These are phyloP conservation scores for Bilobella aurantiaca DNA, from an alignment of 1,140 invertebrate genomes.

Conservation along the genomic window DNA sequence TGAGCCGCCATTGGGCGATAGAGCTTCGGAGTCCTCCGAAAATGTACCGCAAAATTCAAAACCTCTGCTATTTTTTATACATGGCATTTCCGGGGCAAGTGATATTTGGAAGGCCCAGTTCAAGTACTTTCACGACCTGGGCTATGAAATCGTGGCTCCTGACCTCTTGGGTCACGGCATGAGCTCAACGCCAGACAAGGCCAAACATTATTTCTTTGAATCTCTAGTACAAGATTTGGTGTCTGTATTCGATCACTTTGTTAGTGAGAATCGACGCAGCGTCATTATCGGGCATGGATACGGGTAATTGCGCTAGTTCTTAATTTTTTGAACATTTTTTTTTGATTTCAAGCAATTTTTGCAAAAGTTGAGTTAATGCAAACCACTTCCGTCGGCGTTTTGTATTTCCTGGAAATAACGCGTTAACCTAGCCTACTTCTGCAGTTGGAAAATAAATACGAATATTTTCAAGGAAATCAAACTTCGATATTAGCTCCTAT, in stretches of 20 bases:
- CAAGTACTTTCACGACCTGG: slow-evolving; percentile 50
- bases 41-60: too few relatives aligned
- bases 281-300: slow-evolving; percentile 53
- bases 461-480: too few relatives aligned
- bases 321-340: slow-evolving; percentile 2
- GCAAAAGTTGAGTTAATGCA: too few relatives aligned
- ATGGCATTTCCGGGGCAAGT: slow-evolving; percentile 61
- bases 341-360: too few relatives aligned
- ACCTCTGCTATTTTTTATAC: slow-evolving; percentile 56
- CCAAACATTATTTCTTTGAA: slow-evolving; percentile 52
- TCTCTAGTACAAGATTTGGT: slow-evolving; percentile 53
- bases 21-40: too few relatives aligned
- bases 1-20: too few relatives aligned
- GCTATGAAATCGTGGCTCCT: slow-evolving; percentile 57
- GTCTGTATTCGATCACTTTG: slow-evolving; percentile 51
- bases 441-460: too few relatives aligned
- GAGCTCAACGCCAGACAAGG: slow-evolving; percentile 51
- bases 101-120: slow-evolving; percentile 56
- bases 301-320: slow-evolving; percentile 42
- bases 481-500: too few relatives aligned
- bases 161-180: slow-evolving; percentile 63
- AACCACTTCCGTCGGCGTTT: too few relatives aligned
- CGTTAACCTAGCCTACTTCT: too few relatives aligned
- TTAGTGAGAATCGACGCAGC: slow-evolving; percentile 38
- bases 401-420: neutral